Percentiles rank a stretch among this genome's conserved stretches.
These are phyloP conservation scores for Drosophila oshimai DNA, from an alignment of 1,140 invertebrate genomes.

Conservation along the genomic window DNA sequence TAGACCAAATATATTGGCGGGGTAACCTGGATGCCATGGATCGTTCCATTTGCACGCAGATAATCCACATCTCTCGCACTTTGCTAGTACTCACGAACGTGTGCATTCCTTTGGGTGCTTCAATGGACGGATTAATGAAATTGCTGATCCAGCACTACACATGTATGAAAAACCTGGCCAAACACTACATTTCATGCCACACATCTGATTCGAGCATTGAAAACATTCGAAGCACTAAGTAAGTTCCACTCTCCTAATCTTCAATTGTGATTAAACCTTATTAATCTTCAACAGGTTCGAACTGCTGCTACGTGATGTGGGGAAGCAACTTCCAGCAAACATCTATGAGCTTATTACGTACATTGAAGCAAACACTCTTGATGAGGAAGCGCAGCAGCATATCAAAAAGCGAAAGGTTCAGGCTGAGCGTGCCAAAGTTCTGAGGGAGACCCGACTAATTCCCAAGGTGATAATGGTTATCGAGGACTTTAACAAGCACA, in stretches of 20 bases:
- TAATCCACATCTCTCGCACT: constrained; percentile 68
- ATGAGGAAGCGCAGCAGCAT: constrained; percentile 51
- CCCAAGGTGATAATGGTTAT: constrained; percentile 85
- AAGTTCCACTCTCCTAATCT: background rate
- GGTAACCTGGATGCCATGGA: constrained; percentile 60
- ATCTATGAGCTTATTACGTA: constrained; percentile 84
- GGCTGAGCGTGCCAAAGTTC: constrained; percentile 84
- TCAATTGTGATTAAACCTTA: background rate
- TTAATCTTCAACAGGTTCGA: constrained; percentile 83
- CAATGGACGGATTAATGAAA: constrained; percentile 69
- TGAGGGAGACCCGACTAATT: constrained; percentile 85
- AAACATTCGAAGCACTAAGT: constrained; percentile 62
- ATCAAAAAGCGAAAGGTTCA: constrained; percentile 71
- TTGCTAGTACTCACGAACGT: constrained; percentile 63
- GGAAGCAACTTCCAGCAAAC: constrained; percentile 84
- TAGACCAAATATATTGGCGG: constrained; percentile 64
- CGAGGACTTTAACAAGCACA: constrained; percentile 85
- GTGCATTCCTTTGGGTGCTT: constrained; percentile 60
- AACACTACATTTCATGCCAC: constrained; percentile 56
- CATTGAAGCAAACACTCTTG: constrained; percentile 83
- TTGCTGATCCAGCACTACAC: constrained; percentile 71
- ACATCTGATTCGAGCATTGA: constrained; percentile 9
- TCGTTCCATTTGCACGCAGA: constrained; percentile 70
- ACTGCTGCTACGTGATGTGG: constrained; percentile 84
- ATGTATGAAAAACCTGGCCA: constrained; percentile 70